Evolutionary conservation across 2,888 invertebrate species (phyloP), one percentile per base, ranked within the genome.

Genomic region (Calameuta pallipes): DNA sequence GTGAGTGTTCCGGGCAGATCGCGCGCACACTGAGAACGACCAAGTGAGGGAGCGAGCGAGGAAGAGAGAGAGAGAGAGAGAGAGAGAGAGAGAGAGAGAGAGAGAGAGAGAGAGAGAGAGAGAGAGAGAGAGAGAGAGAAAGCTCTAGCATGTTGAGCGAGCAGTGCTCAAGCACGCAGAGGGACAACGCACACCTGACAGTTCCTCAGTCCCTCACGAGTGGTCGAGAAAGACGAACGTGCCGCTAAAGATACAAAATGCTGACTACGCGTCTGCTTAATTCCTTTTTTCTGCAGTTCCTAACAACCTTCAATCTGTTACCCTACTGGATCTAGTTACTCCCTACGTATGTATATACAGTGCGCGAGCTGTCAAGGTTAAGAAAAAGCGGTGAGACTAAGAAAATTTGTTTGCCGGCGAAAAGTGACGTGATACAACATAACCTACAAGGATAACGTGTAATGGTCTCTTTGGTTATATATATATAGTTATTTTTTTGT

Each of bases 151-250:
- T 71, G 76, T 15, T 34, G 68, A 36, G 69, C 69, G 68, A 36
- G 69, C 69, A 30, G 56, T 71, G 73, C 56, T 73, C 56, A 56
- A 69, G 76, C 74, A 76, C 81, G 80, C 78, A 76, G 35, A 74
- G 78, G 71, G 80, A 75, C 75, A 77, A 80, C 79, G 81, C 82
- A 82, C 82, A 82, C 82, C 82, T 82, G 82, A 82, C 82, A 34
- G 33, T 31, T 34, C 71, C 33, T 34, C 34, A 82, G 82, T 82
- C 56, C 41, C 80, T 78, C 75, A 80, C 80, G 76, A 76, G 79
- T 79, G 70, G 77, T 75, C 80, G 82, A 74, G 77, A 78, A 35
- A 76, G 78, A 78, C 37, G 79, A 73, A 74, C 69, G 80, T 74
- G 56, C 56, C 23, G 56, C 23, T 56, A 23, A 23, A 56, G 23